Base-by-base conservation (phyloP, 2,888 invertebrate species). In the Petrolisthes manimaculis region DNA sequence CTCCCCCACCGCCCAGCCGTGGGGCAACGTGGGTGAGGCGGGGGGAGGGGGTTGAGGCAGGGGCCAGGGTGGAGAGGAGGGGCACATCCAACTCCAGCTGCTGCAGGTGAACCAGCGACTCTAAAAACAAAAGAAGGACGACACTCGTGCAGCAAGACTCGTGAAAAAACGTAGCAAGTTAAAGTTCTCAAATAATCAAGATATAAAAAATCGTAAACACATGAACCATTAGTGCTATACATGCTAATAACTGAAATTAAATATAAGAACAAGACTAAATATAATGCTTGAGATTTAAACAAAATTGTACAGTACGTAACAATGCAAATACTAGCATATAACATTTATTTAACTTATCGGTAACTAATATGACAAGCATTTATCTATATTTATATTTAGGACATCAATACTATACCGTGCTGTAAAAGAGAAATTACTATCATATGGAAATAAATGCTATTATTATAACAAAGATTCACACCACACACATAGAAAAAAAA, bases 91-190 rank as follows among this genome's bases (percentile, higher is more conserved):
- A 89, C 54, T 91, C 91, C 90, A 92, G 91, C 85, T 91, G 91
- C 86, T 91, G 91, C 83, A 92, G 91, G 90, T 92, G 92, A 81
- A 90, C 91, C 88, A 92, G 89, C 86, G 90, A 84, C 51, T 89
- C 89, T 89, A 89, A 89, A 89, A 86, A 90, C 86, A 91, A 56
- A 77, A 54, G 89, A 81, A 85, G 69, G 67, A 61, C 56, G 55
- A 79, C 55, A 53, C 54, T 53, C 24, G 51, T 14, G 24, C 14
- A 24, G 77, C n/a, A 77, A 77, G 14, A 9, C n/a, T 24, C 24
- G 77, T 77, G 77, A 12, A 4, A 77, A 4, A 37, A 51, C 77
- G 24, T 14, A 77, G 51, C 24, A 37, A 77, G 51, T 14, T 21
- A 77, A 77, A 37, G 37, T 37, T 37, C 37, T 37, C 37, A 37